A percentile compares a stretch with the other conserved stretches of the same genome.
Conservation (phyloP, 1,140 invertebrate species). For the Drosophila willistoni region DNA sequence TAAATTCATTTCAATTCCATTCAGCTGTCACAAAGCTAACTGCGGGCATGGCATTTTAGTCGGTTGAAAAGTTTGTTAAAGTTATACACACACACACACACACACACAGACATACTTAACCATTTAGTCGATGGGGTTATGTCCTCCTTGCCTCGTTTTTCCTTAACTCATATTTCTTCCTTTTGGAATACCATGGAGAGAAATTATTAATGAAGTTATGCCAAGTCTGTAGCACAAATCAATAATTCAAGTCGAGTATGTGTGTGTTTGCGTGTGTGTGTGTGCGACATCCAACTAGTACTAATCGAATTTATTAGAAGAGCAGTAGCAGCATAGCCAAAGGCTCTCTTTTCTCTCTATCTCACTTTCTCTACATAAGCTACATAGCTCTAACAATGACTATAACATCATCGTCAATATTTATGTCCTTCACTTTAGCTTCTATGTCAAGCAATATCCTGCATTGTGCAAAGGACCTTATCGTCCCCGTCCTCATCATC, state of each 20-base stretch:
- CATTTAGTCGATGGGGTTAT: conserved; percentile 1
- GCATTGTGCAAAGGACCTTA: conserved; percentile 16
- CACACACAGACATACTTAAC: background rate
- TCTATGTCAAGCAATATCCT: conserved; percentile 40
- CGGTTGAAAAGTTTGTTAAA: conserved; percentile 26
- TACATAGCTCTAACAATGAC: conserved; percentile 30
- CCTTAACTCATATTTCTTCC: background rate
- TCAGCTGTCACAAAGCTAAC: conserved; percentile 10
- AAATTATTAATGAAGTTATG: conserved; percentile 70
- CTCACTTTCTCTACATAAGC: conserved; percentile 6
- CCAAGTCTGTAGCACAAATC: conserved; percentile 60
- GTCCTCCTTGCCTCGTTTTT: background rate
- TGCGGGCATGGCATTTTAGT: conserved; percentile 6
- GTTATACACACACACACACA: background rate
- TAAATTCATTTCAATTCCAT: conserved; percentile 40
- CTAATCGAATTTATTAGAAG: conserved; percentile 79
- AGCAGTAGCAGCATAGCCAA: conserved; percentile 35
- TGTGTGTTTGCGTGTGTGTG: conserved; percentile 27
- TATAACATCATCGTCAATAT: conserved; percentile 57
- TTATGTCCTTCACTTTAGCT: conserved; percentile 51
- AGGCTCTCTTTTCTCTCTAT: conserved; percentile 2
- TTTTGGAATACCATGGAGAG: conserved; percentile 45
- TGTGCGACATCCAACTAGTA: conserved; percentile 37
- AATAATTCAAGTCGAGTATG: conserved; percentile 55
- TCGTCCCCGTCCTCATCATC: conserved; percentile 12